Percentiles rank a stretch among this genome's conserved stretches.
Conservation (phyloP, 2,888 invertebrate genomes). For the Octodonta nipae region DNA sequence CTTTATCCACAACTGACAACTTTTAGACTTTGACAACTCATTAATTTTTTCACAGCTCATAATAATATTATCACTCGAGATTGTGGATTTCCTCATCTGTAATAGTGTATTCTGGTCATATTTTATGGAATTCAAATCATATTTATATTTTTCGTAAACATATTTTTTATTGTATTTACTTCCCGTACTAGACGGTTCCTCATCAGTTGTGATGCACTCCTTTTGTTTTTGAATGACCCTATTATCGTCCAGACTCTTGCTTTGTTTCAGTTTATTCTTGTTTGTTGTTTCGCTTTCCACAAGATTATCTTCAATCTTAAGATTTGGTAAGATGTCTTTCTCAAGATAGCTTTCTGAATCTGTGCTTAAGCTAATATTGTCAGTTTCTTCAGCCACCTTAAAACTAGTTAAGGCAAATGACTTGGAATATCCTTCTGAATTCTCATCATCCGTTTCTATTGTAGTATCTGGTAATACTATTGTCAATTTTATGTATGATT, state of each 20-base stretch:
- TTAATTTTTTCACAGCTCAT: constrained; percentile 12
- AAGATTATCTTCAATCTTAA: constrained; percentile 31
- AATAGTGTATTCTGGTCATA: constrained; percentile 33
- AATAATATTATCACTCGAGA: constrained; percentile 25
- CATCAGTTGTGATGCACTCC: constrained; percentile 28
- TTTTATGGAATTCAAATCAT: constrained; percentile 25
- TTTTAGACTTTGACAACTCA: constrained; percentile 16
- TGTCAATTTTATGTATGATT: constrained; percentile 32
- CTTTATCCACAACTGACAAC: constrained; percentile 22
- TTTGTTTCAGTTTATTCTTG: constrained; percentile 25
- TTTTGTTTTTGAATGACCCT: constrained; percentile 9
- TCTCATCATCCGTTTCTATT: constrained; percentile 21
- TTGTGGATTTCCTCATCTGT: constrained; percentile 30
- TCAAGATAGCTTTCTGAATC: constrained; percentile 34
- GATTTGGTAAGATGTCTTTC: constrained; percentile 30
- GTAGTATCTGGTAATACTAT: constrained; percentile 28
- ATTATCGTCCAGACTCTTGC: constrained; percentile 16
- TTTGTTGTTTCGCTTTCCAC: constrained; percentile 25
- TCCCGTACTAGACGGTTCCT: constrained; percentile 31
- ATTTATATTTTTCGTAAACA: constrained; percentile 30
- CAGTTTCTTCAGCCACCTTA: constrained; percentile 32
- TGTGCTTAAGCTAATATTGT: constrained; percentile 28
- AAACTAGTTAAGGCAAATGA: constrained; percentile 45
- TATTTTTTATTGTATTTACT: constrained; percentile 22
- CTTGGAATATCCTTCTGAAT: constrained; percentile 12